Conservation (phyloP, 2,113 vertebrate species). For the Pandion haliaetus region DNA sequence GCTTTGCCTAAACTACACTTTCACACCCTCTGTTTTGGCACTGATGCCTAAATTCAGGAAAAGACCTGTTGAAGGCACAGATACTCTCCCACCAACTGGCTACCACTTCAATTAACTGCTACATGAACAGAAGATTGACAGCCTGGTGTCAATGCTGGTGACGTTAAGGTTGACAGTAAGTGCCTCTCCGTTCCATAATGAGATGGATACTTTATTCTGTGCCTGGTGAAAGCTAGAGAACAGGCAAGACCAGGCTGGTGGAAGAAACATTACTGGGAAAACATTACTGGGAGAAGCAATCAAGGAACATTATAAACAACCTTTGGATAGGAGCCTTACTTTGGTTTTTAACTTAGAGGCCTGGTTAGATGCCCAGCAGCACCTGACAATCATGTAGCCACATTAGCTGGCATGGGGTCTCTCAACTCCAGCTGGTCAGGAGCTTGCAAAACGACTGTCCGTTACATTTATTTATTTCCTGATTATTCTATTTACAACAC, state of each 20-base stretch:
- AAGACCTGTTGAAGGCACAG: neutral
- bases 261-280: neutral
- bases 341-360: neutral
- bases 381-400: neutral
- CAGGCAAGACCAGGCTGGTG: neutral
- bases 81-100: neutral
- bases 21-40: neutral
- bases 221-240: neutral
- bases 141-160: neutral
- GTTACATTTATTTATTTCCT: neutral
- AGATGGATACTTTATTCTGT: neutral
- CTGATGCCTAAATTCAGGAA: neutral
- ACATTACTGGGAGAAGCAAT: neutral
- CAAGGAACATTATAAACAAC: neutral
- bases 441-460: neutral
- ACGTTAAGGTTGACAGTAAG: neutral
- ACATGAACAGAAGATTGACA: neutral
- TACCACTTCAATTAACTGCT: neutral
- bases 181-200: neutral
- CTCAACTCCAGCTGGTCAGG: neutral
- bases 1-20: neutral
- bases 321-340: neutral
- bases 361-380: neutral
- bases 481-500: slow-evolving; percentile 32
- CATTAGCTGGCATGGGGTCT: neutral